phyloP scores from a whole-genome alignment of 1,140 invertebrate species.

The Ylistrum balloti region DNA sequence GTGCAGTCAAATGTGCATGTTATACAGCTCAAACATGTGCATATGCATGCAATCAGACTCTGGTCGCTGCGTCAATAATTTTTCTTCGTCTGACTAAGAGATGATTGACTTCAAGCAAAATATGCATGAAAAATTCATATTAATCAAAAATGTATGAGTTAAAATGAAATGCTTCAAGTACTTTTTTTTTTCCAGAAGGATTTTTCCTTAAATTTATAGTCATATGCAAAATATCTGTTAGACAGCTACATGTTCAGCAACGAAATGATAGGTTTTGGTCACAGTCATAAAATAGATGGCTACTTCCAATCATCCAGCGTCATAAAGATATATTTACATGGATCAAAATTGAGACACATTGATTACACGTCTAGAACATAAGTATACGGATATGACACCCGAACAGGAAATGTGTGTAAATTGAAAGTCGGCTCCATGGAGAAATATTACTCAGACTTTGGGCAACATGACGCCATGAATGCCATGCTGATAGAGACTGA shows the following conservation, averaged over 20 bases:
- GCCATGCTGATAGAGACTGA: not conserved
- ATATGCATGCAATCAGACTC: not conserved
- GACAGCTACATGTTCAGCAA: not conserved
- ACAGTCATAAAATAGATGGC: not conserved
- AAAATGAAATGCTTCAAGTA: not conserved
- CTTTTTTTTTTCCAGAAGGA: not conserved
- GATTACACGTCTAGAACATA: not conserved
- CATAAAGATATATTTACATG: not conserved
- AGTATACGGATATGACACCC: not conserved
- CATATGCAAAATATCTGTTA: not conserved
- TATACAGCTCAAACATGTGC: not conserved
- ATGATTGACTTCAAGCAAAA: not conserved
- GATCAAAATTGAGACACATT: conserved; percentile 22
- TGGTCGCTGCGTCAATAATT: not conserved
- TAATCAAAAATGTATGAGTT: not conserved
- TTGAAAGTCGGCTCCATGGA: not conserved
- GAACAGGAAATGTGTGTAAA: not conserved
- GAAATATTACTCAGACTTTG: not conserved
- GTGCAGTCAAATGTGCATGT: not conserved
- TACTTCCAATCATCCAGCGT: not conserved
- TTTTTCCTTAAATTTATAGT: not conserved
- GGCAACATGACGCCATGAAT: not conserved
- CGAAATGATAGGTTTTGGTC: not conserved
- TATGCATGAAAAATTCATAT: not conserved
- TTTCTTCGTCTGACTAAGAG: not conserved